Evolutionary conservation across 1,140 invertebrate species (phyloP).

Genomic region (Rhysida immarginata): DNA sequence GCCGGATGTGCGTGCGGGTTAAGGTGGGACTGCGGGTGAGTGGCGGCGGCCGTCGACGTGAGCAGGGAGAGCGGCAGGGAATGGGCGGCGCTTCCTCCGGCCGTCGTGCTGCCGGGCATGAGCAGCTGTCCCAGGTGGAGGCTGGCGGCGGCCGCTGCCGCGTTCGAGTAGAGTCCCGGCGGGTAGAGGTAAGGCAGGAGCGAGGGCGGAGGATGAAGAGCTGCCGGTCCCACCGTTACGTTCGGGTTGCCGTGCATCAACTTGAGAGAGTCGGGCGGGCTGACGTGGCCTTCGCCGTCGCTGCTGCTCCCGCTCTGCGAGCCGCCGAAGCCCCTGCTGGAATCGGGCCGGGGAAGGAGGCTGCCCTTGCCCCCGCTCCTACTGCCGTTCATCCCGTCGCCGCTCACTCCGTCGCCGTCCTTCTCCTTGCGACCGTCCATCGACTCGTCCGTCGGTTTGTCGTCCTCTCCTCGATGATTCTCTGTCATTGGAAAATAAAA

Average conservation of each 20-base stretch:
- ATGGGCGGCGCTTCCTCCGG: conserved; percentile 21
- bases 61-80: conserved; percentile 17
- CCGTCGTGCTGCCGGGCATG: conserved; percentile 34
- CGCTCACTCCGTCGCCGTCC: conserved; percentile 26
- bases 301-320: conserved; percentile 14
- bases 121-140: conserved; percentile 39
- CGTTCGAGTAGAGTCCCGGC: conserved; percentile 52
- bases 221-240: conserved; percentile 54
- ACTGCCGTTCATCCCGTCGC: background rate
- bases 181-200: conserved; percentile 75
- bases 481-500: background rate
- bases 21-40: conserved; percentile 19
- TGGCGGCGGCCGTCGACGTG: conserved; percentile 12
- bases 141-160: conserved; percentile 9
- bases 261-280: conserved; percentile 8
- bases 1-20: conserved; percentile 6
- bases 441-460: conserved; percentile 7
- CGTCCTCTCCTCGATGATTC: background rate
- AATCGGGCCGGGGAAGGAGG: conserved; percentile 2
- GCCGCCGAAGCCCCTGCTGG: conserved; percentile 4
- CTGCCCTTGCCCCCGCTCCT: background rate
- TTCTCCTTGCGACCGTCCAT: conserved; percentile 48
- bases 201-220: conserved; percentile 59
- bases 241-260: conserved; percentile 8
- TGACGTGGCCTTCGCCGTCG: conserved; percentile 21